Evolutionary conservation across 2,797 vertebrate genomes (phyloP), one percentile per base, ranked within the genome.

Genomic region (Schizopygopsis malacanthus): DNA sequence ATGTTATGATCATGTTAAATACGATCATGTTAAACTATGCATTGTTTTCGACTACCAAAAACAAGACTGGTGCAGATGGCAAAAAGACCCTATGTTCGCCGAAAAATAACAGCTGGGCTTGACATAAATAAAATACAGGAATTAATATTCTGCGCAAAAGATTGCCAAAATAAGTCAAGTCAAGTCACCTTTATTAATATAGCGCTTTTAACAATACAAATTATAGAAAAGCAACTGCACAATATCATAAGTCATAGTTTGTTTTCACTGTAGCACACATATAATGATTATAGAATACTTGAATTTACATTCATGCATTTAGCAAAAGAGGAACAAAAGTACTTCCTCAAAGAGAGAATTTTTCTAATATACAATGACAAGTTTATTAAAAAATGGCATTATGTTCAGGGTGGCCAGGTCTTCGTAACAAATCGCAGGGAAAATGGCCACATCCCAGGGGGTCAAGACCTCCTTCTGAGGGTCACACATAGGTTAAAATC

Each of bases 11-110:
- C n/a, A n/a, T n/a, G n/a, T n/a, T n/a, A 22, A 22, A 56, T 25
- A 25, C 6, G 59, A 61, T 61, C 11, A 61, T 25, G 11, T 25
- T 61, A 61, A 25, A 25, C 54, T n/a, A n/a, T 59, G n/a, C 59
- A 25, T 12, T 13, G 11, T 25, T 61, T 2, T 25, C 2, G 4
- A 25, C 75, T 85, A 89, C 69, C 82, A 89, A 63, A 73, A 43
- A 39, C 61, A 85, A 61, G 39, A 79, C 37, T 2, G 18, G 16
- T 18, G 16, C 50, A 59, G 59, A 77, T 56, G 75, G 33, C 33
- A 61, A 15, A 6, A 79, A 79, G n/a, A 59, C 54, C 22, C 22
- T 78, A 63, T 28, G 33, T 54, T n/a, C 12, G 18, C 50, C 54
- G 39, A 71, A 73, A 15, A 59, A 20, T 59, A 43, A 61, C 76